Evolutionary conservation across 2,797 vertebrate genomes (phyloP).

Genomic region (Cichlasoma orientale): DNA sequence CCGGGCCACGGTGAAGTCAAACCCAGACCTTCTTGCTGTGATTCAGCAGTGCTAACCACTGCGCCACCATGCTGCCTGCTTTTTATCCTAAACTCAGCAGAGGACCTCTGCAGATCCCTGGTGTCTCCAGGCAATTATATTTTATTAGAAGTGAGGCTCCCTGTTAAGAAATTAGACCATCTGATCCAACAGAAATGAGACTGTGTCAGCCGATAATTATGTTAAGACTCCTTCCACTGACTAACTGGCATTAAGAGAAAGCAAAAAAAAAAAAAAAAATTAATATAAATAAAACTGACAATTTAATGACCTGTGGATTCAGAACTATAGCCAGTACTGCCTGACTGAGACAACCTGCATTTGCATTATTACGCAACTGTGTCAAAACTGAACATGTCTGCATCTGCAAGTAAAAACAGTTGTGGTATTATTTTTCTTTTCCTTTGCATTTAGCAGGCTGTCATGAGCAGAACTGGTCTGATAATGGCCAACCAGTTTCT

Average conservation of each 20-base stretch:
- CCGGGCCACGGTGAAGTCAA: no score
- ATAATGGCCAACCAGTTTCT: slow-evolving; percentile 2
- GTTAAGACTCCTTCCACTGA: background rate
- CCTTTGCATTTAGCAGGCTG: background rate
- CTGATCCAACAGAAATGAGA: background rate
- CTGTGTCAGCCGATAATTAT: background rate
- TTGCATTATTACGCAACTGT: background rate
- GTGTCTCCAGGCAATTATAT: background rate
- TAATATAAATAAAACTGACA: background rate
- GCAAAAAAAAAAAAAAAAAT: background rate
- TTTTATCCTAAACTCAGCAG: background rate
- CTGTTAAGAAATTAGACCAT: background rate
- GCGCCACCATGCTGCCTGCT: no score
- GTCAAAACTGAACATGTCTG: slow-evolving; percentile 2
- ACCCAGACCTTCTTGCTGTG: no score
- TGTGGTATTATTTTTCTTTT: background rate
- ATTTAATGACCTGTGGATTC: background rate
- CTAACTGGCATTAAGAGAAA: background rate
- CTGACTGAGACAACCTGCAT: background rate
- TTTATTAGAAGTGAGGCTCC: background rate
- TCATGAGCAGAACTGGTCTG: background rate
- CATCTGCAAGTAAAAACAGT: slow-evolving; percentile 6
- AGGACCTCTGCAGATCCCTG: background rate
- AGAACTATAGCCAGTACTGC: background rate
- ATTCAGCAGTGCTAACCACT: no score